Evolutionary conservation across 2,113 vertebrate species (phyloP).

Genomic region (Lophotis ruficrista): DNA sequence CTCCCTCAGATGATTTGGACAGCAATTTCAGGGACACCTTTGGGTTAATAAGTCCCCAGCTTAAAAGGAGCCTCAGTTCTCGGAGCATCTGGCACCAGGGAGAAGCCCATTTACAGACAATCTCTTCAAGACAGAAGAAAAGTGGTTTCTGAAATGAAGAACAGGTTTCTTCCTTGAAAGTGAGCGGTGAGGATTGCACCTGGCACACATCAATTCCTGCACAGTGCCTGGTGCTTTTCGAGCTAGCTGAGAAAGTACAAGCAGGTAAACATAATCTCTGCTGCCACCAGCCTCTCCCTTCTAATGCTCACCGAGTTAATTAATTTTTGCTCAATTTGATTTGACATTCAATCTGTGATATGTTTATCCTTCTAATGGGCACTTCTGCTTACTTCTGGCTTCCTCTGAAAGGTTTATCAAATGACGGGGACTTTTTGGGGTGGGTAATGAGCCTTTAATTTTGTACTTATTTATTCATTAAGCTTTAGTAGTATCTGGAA

Average conservation of each 20-base stretch:
- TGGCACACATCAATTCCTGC: background rate
- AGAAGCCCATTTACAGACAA: conserved; percentile 41
- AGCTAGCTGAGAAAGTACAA: background rate
- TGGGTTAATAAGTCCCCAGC: conserved; percentile 10
- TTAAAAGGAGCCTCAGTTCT: background rate
- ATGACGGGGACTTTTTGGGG: conserved; percentile 19
- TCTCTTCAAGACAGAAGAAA: conserved; percentile 30
- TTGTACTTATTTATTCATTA: conserved; percentile 61
- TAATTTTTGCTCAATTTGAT: conserved; percentile 61
- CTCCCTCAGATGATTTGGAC: background rate
- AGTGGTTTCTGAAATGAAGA: conserved; percentile 19
- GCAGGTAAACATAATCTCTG: background rate
- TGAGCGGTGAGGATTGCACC: background rate
- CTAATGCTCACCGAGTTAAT: conserved; percentile 1
- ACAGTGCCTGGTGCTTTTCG: background rate
- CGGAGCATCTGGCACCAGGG: conserved; percentile 22
- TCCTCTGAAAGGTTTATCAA: conserved; percentile 58
- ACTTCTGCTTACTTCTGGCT: conserved; percentile 30
- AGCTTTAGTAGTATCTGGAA: background rate
- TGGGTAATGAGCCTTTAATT: conserved; percentile 62
- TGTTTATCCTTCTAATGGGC: conserved; percentile 59
- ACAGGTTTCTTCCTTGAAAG: background rate
- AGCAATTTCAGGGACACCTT: conserved; percentile 31
- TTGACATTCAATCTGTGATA: conserved; percentile 59
- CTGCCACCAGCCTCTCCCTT: conserved; percentile 29